Base-by-base conservation (phyloP, 2,797 vertebrate species). In the Gymnoscopelus braueri region DNA sequence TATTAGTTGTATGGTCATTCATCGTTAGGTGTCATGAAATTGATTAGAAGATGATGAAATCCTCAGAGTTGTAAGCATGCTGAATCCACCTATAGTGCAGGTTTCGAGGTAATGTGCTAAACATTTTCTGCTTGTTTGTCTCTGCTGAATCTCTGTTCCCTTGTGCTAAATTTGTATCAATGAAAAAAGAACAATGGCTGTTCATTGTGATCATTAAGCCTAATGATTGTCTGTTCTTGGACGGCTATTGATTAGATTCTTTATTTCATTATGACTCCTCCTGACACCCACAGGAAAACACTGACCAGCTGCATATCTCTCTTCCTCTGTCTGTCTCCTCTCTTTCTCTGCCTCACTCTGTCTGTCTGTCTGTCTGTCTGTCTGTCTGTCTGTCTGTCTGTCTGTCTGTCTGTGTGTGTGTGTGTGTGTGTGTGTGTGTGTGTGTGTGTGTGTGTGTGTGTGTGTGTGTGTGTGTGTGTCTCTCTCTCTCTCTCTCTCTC, bases 161-260 rank as follows among this genome's bases (percentile, higher is more conserved):
- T 79, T 70, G 58, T 63, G 81, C 83, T 75, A 64, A 79, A 82
- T 87, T 80, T 75, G 72, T 59, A 75, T 64, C 80, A 85, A 79
- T 77, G 26, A 29, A 81, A 58, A 66, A 84, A 82, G 72, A 86
- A 87, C 48, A 5, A 79, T 78, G 78, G 55, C 54, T 71, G 62
- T 78, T 85, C 80, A 81, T 80, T 81, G 77, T 79, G 70, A 74
- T 81, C 73, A 69, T 68, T 82, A 77, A 74, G 68, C 68, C 82
- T 84, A 88, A 89, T 80, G 88, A 87, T 74, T 80, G 73, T 86
- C 87, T 85, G 77, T 80, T 84, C 64, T 32, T 74, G 77, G 77
- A 69, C 85, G 74, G 79, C 75, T 71, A 90, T 88, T 88, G 75
- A 84, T 83, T 78, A 47, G 39, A 64, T 68, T 44, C 60, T 57